Base-by-base conservation (phyloP, 2,888 invertebrate genomes). In the Argyresthia albistria region DNA sequence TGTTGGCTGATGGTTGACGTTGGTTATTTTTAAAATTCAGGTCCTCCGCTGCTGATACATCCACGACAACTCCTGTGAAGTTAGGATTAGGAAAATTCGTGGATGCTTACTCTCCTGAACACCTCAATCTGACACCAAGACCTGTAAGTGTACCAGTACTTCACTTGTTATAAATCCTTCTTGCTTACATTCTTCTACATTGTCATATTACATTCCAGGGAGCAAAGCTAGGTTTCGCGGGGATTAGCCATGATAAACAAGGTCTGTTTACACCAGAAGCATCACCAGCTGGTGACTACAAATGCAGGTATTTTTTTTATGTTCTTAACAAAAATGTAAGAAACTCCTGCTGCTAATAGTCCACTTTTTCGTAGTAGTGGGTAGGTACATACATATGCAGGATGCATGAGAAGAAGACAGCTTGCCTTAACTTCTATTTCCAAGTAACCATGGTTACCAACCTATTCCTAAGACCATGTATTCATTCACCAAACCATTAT, bases 101-200 rank as follows among this genome's bases (percentile, higher is more conserved):
- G 46, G 86, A 83, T 74, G 69, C 75, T 72, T 84, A 86, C 70
- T 88, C 87, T 42, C 88, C 87, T 53, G 78, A 84, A 67, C 86
- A 88, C 67, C 76, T 88, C 50, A 83, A 88, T 69, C 69, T 77
- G 65, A 79, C 87, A 56, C 83, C 88, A 53, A 77, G 66, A 69
- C 64, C 66, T 62, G 88, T 88, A 72, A 80, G 46, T 46, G 11
- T 15, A 16, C 16, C 6, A 25, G 25, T 39, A 11, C 8, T 39
- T 39, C n/a, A n/a, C n/a, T n/a, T 39, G 39, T 39, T 39, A 8
- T 39, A 11, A 39, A 11, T 11, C 39, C 45, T 45, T n/a, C 9
- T n/a, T n/a, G n/a, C 12, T 45, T 14, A 45, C 3, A 12, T 45
- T 39, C 39, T 39, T 11, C 9, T 39, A 39, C 3, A 11, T 39